Conservation (phyloP, 2,797 vertebrate species). For the Sardinella longiceps region DNA sequence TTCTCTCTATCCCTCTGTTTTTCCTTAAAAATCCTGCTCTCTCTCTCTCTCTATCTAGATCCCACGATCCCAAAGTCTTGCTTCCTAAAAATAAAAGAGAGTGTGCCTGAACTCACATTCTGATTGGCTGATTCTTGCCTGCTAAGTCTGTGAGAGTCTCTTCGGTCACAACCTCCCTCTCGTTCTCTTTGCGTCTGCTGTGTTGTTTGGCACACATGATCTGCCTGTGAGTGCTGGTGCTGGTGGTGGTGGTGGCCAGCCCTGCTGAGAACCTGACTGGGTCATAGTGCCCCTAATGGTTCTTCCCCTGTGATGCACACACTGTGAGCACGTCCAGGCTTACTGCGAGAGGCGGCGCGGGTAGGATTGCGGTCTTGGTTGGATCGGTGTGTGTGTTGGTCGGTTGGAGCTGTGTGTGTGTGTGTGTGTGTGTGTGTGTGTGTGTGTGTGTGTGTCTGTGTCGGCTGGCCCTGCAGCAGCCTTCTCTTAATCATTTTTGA, state of each 20-base stretch:
- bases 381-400: conserved; percentile 11
- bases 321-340: conserved; percentile 53
- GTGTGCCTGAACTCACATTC: too few relatives aligned
- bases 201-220: conserved; percentile 34
- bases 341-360: conserved; percentile 52
- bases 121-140: too few relatives aligned
- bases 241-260: conserved; percentile 52
- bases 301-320: conserved; percentile 44
- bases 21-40: not conserved
- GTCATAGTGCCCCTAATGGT: conserved; percentile 58
- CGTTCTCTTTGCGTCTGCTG: not conserved
- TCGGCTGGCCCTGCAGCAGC: conserved; percentile 48
- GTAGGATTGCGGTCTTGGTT: not conserved
- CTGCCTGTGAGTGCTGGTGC: conserved; percentile 52
- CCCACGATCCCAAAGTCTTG: too few relatives aligned
- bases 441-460: conserved; percentile 10
- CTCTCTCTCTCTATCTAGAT: not conserved
- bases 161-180: not conserved
- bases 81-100: too few relatives aligned
- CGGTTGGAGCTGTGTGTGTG: conserved; percentile 44
- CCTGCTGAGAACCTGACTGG: conserved; percentile 44
- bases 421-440: conserved; percentile 36
- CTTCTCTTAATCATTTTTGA: conserved; percentile 62
- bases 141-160: too few relatives aligned
- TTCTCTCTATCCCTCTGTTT: not conserved